Conservation (phyloP, 2,113 vertebrate species). For the Madoqua kirkii region DNA sequence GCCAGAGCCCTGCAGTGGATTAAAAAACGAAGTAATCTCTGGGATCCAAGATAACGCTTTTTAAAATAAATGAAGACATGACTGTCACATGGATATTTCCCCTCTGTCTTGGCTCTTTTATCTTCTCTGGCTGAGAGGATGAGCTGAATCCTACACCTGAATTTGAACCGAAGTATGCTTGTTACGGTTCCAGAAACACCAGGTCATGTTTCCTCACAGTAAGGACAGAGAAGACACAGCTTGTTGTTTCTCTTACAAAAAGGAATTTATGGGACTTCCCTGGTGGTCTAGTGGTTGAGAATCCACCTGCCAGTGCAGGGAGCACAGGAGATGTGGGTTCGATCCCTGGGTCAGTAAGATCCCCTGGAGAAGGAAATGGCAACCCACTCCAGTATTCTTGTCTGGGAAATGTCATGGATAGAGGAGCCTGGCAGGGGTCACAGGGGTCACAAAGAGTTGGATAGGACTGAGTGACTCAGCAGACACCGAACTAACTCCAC, state of each 20-base stretch:
- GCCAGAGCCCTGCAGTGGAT: slow-evolving; percentile 47
- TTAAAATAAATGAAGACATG: slow-evolving; percentile 44
- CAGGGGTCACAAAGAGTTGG: not conserved
- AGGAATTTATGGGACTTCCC: not conserved
- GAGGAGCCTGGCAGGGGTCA: not conserved
- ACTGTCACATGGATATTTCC: not conserved
- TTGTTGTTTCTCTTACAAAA: not conserved
- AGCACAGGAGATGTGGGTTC: not conserved
- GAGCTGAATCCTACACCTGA: not conserved
- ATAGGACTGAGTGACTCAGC: not conserved
- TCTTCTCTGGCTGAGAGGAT: not conserved
- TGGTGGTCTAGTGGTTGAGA: not conserved
- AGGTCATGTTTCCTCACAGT: not conserved
- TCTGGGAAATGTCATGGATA: not conserved
- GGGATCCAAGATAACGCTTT: slow-evolving; percentile 31
- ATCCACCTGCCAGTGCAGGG: not conserved
- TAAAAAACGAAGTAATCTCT: slow-evolving; percentile 22
- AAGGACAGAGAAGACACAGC: too few species aligned
- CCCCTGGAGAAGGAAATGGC: not conserved
- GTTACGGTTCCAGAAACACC: not conserved
- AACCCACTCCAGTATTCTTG: not conserved
- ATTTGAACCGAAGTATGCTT: not conserved
- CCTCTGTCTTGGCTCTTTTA: not conserved
- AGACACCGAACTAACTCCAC: not conserved
- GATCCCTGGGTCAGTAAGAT: not conserved